phyloP scores from a whole-genome alignment of 2,113 vertebrate species.

The Rhineura floridana region DNA sequence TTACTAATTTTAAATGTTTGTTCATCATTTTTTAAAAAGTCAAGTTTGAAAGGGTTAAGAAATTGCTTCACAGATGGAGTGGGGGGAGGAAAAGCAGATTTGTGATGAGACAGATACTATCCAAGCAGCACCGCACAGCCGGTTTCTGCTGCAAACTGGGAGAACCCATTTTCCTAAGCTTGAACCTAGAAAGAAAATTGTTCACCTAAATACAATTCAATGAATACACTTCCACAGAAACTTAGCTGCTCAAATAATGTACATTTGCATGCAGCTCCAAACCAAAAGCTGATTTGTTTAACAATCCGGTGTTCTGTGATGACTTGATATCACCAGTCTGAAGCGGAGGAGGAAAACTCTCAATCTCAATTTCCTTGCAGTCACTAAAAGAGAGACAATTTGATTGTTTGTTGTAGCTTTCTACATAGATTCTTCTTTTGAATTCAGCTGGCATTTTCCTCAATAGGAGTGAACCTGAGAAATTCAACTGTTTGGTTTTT shows the following conservation, averaged over 20 bases:
- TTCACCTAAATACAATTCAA: background rate
- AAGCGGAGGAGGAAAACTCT: background rate
- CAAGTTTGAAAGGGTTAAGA: background rate
- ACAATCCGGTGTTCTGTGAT: background rate
- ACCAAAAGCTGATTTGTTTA: background rate
- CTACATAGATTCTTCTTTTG: background rate
- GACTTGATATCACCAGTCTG: background rate
- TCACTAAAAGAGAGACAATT: background rate
- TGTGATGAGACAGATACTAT: background rate
- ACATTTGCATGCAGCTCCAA: slow-evolving; percentile 5
- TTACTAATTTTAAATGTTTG: background rate
- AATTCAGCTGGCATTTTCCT: background rate
- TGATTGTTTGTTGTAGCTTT: rapidly evolving
- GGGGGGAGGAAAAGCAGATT: background rate
- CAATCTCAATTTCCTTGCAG: slow-evolving; percentile 3
- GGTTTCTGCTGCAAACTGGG: background rate
- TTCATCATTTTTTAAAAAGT: background rate
- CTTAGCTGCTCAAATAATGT: background rate
- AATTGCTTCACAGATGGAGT: background rate
- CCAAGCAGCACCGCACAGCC: background rate
- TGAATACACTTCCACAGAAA: background rate
- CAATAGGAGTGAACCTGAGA: background rate
- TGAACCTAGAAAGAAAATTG: background rate
- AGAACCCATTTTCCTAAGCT: background rate
- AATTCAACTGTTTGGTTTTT: background rate